Percentiles rank a stretch among this genome's conserved stretches.
These are phyloP conservation scores for Alosa sapidissima DNA, from an alignment of 2,797 vertebrate species.

Conservation along the genomic window DNA sequence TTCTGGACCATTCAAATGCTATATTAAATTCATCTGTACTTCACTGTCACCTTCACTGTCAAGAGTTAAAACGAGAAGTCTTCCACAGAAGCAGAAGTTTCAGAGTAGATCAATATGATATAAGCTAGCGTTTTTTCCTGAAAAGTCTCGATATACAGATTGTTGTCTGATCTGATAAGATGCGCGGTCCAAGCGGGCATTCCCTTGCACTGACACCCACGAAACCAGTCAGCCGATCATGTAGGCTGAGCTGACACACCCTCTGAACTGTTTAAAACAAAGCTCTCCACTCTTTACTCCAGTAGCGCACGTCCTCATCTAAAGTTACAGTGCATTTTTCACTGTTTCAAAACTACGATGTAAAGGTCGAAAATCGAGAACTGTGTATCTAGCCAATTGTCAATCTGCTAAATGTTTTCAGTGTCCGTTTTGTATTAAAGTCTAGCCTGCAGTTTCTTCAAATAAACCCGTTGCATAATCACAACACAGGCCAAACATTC, in stretches of 20 bases:
- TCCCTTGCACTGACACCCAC: neutral
- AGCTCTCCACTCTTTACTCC: neutral
- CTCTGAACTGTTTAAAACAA: conserved; percentile 3
- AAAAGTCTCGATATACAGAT: neutral
- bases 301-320: neutral
- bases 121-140: neutral
- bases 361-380: neutral
- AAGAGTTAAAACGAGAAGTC: neutral
- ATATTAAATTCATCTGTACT: too few relatives aligned
- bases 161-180: neutral
- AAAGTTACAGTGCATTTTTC: neutral
- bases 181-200: neutral
- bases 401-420: neutral
- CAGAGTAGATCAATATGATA: neutral
- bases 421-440: neutral
- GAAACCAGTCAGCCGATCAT: neutral
- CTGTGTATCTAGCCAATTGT: neutral
- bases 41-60: too few relatives aligned
- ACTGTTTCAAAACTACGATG: neutral
- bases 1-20: too few relatives aligned
- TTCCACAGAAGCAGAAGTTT: neutral
- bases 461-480: neutral
- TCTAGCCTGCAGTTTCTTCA: neutral
- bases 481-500: neutral
- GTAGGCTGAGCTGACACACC: neutral